A percentile compares a stretch with the other conserved stretches of the same genome.
Evolutionary conservation across 2,888 invertebrate genomes (phyloP).

Genomic region (Pterostichus madidus): DNA sequence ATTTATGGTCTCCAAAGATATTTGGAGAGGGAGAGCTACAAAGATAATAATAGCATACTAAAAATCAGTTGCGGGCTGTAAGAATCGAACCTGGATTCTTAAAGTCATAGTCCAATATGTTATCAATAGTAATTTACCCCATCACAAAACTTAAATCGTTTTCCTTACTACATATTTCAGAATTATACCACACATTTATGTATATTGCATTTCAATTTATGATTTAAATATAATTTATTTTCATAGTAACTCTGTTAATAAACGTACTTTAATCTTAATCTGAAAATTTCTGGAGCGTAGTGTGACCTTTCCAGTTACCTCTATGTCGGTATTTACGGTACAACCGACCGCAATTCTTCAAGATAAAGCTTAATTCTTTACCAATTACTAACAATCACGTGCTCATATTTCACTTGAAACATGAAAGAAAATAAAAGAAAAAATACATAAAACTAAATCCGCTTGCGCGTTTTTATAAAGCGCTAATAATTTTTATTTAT

Average conservation of each 20-base stretch:
- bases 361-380: slow-evolving; percentile 25
- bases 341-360: not conserved
- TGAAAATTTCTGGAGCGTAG: too few species aligned
- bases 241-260: too few species aligned
- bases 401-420: slow-evolving; percentile 15
- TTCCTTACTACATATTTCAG: not conserved
- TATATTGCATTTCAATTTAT: too few species aligned
- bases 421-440: slow-evolving; percentile 29
- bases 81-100: too few species aligned
- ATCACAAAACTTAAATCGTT: too few species aligned
- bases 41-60: not conserved
- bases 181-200: not conserved
- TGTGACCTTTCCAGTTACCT: too few species aligned
- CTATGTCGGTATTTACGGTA: not conserved
- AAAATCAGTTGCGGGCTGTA: not conserved
- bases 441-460: slow-evolving; percentile 37
- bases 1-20: not conserved
- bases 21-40: not conserved
- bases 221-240: too few species aligned
- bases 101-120: too few species aligned
- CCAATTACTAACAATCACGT: slow-evolving; percentile 34
- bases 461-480: slow-evolving; percentile 36
- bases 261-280: too few species aligned
- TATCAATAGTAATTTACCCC: too few species aligned
- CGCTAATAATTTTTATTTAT: slow-evolving; percentile 51